Base-by-base conservation (phyloP, 2,797 vertebrate species). In the Anableps anableps region DNA sequence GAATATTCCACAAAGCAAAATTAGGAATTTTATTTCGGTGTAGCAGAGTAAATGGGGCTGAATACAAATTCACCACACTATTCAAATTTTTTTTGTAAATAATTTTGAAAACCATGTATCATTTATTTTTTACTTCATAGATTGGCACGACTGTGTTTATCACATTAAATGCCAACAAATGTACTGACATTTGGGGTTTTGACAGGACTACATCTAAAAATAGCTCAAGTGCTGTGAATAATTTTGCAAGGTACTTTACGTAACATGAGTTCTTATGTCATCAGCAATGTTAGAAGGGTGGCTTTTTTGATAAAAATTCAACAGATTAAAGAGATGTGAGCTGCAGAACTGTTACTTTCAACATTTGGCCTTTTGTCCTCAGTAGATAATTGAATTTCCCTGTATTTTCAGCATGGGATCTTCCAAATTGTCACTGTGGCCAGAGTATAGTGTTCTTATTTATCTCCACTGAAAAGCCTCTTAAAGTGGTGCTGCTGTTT, bases 401-500 rank as follows among this genome's bases (percentile, higher is more conserved):
- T 60, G 53, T 76, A 82, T 81, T 83, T 80, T 58, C 51, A 76
- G 21, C 45, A 84, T 80, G 77, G 73, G 4, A 82, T 85, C 62
- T 76, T 80, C 55, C 73, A 53, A 80, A 87, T 85, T 82, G 51
- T 68, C 19, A 48, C 75, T 55, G 38, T 75, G 53, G 79, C 81
- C 68, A 72, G 41, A 82, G 79, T 82, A 80, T 77, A 29, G 71
- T 74, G 51, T 76, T 66, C 11, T 41, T 68, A 55, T 85, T 84
- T 34, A 83, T 85, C 60, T 84, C 74, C 31, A 71, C 29, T 36
- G 21, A 62, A 31, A 76, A 81, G 60, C 76, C 66, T 74, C 71
- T 72, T 55, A 85, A 79, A 88, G 48, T 66, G 70, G 53, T 60
- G 23, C 50, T 74, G 62, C 77, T 76, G 2, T 86, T 92, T 86